phyloP scores from a whole-genome alignment of 2,797 vertebrate genomes.

The Fistularia tabacaria region DNA sequence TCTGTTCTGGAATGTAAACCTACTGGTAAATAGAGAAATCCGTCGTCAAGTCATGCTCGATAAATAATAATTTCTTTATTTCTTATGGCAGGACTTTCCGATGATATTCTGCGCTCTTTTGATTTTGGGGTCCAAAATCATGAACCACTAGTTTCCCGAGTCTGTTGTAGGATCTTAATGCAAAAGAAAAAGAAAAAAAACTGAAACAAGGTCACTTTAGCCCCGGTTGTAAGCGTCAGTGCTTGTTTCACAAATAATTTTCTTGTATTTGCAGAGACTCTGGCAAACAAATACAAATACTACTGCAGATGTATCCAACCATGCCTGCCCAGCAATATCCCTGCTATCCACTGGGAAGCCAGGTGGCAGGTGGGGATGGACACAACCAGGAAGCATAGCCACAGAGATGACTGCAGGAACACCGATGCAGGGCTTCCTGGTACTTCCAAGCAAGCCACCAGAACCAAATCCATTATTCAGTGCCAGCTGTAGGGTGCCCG shows the following conservation, averaged over 20 bases:
- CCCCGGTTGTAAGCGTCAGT: no score
- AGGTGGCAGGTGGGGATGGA: slow-evolving; percentile 70
- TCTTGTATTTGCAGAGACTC: slow-evolving; percentile 34
- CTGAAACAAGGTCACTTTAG: no score
- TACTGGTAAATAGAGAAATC: no score
- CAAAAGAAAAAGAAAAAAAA: no score
- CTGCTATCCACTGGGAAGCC: slow-evolving; percentile 52
- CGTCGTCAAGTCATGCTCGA: no score
- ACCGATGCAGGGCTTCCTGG: slow-evolving; percentile 56
- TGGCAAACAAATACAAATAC: slow-evolving; percentile 53
- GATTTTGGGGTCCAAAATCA: no score
- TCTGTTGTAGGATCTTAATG: no score
- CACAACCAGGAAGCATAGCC: slow-evolving; percentile 56
- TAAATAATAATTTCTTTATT: no score
- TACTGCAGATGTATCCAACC: slow-evolving; percentile 41
- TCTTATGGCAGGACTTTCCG: no score
- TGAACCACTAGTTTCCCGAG: no score
- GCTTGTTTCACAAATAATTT: neutral
- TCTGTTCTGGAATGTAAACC: no score
- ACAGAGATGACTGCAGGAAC: slow-evolving; percentile 56
- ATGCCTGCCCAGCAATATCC: slow-evolving; percentile 59
- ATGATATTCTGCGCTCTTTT: no score
- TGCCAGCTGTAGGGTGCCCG: slow-evolving; percentile 67
- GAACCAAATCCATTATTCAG: slow-evolving; percentile 59
- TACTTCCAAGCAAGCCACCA: slow-evolving; percentile 41